Evolutionary conservation across 2,888 invertebrate species (phyloP).

Genomic region (Strigamia transsilvanica): DNA sequence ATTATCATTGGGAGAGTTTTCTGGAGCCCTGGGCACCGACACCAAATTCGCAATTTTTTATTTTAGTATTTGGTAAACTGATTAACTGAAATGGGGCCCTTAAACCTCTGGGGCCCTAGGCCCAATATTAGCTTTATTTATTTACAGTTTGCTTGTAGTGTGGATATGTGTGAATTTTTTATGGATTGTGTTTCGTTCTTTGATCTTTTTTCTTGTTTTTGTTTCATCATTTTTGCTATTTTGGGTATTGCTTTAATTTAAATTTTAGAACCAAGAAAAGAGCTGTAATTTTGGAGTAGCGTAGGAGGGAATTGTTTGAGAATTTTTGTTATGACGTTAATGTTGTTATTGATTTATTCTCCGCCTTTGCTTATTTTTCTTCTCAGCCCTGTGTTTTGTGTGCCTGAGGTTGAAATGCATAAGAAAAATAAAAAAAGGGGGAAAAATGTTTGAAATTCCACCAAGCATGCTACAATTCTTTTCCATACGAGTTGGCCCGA

Average conservation of each 20-base stretch:
- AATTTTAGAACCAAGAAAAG: not conserved
- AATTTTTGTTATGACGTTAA: slow-evolving; percentile 46
- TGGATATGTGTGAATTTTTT: not conserved
- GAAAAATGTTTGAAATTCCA: slow-evolving; percentile 48
- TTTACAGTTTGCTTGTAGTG: too few species aligned
- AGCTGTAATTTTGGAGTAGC: slow-evolving; percentile 14
- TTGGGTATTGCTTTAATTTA: not conserved
- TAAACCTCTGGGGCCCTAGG: too few species aligned
- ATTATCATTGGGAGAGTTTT: too few species aligned
- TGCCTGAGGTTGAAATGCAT: slow-evolving; percentile 49
- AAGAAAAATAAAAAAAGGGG: not conserved
- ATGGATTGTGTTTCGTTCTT: not conserved
- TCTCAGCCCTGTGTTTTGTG: slow-evolving; percentile 37
- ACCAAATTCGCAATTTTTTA: too few species aligned
- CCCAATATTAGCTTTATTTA: too few species aligned
- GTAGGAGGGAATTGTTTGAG: slow-evolving; percentile 18
- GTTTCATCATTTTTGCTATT: not conserved
- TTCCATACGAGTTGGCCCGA: slow-evolving; percentile 45
- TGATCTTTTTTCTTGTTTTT: not conserved
- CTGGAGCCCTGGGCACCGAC: too few species aligned
- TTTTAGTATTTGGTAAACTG: too few species aligned
- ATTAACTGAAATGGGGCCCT: too few species aligned
- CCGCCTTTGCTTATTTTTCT: slow-evolving; percentile 41
- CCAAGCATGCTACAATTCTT: slow-evolving; percentile 49
- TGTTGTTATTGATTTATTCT: slow-evolving; percentile 49